Evolutionary conservation across 30 jellyfish, hydroid and myxozoan species (phyloP).

Genomic region (Sanderia malayensis): DNA sequence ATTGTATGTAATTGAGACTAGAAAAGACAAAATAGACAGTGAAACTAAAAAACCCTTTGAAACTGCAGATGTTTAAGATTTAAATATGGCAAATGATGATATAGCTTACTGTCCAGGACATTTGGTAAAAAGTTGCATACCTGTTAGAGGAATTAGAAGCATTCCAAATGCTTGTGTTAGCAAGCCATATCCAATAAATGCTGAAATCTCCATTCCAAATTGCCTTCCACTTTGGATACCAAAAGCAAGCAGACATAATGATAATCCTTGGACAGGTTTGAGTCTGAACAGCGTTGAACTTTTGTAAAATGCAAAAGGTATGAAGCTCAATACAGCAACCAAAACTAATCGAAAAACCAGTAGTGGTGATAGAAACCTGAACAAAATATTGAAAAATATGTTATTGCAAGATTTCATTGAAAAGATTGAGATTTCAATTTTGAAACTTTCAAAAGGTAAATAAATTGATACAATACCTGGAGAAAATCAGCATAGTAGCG

Average conservation of each 20-base stretch:
- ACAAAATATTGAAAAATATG: too few relatives aligned
- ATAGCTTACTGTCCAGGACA: too few relatives aligned
- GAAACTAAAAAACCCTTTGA: too few relatives aligned
- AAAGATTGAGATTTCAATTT: too few relatives aligned
- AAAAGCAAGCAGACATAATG: conserved; percentile 54
- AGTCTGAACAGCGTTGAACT: conserved; percentile 60
- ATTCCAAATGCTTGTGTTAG: conserved; percentile 83
- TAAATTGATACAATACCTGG: too few relatives aligned
- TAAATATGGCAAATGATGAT: too few relatives aligned
- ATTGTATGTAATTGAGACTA: conserved; percentile 34
- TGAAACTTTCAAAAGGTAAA: too few relatives aligned
- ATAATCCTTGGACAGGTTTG: conserved; percentile 52
- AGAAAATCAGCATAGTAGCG: conserved; percentile 44
- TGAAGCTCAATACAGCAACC: conserved; percentile 47
- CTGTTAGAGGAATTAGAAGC: conserved; percentile 76
- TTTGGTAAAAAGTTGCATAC: conserved; percentile 35
- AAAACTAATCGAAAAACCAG: conserved; percentile 71
- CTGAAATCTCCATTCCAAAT: conserved; percentile 78
- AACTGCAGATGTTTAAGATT: too few relatives aligned
- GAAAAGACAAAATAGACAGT: not conserved
- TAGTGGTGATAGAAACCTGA: conserved; percentile 59
- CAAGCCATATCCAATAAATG: conserved; percentile 70
- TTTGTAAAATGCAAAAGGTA: conserved; percentile 69
- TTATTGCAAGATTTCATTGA: too few relatives aligned
- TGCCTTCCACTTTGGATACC: conserved; percentile 68